Evolutionary conservation across 2,797 vertebrate species (phyloP).

Genomic region (Macrochelys suwanniensis): DNA sequence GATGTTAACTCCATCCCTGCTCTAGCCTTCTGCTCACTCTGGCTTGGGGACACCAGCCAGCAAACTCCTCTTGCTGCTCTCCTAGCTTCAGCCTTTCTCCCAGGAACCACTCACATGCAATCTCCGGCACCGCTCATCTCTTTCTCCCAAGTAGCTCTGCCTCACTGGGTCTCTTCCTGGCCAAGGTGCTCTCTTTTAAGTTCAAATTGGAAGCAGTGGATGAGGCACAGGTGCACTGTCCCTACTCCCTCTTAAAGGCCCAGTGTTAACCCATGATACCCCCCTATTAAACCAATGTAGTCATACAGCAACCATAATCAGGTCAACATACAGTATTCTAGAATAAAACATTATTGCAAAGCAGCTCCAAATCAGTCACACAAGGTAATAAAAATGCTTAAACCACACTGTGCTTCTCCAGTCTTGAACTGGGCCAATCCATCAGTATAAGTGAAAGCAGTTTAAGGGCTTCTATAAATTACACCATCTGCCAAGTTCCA

Average conservation of each 20-base stretch:
- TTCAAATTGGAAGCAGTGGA: not conserved
- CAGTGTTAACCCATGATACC: not conserved
- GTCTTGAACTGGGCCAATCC: not conserved
- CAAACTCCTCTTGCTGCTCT: not conserved
- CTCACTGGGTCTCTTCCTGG: not conserved
- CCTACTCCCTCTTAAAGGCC: not conserved
- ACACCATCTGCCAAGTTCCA: not conserved
- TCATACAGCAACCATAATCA: not conserved
- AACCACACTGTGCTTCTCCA: not conserved
- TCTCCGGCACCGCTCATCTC: not conserved
- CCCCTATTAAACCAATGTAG: not conserved
- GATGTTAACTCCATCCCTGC: too few relatives aligned
- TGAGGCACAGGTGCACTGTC: not conserved
- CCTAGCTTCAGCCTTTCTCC: not conserved
- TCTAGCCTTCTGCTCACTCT: not conserved
- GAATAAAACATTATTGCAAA: not conserved
- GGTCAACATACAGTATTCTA: not conserved
- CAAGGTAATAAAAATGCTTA: not conserved
- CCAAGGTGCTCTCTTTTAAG: not conserved
- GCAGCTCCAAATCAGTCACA: not conserved
- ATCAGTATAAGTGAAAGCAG: not conserved
- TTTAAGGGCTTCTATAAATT: not conserved
- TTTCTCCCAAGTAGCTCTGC: not conserved
- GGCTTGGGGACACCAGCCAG: too few relatives aligned
- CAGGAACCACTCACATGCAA: not conserved